phyloP scores from a whole-genome alignment of 2,888 invertebrate species.

The Epinotia demarniana region DNA sequence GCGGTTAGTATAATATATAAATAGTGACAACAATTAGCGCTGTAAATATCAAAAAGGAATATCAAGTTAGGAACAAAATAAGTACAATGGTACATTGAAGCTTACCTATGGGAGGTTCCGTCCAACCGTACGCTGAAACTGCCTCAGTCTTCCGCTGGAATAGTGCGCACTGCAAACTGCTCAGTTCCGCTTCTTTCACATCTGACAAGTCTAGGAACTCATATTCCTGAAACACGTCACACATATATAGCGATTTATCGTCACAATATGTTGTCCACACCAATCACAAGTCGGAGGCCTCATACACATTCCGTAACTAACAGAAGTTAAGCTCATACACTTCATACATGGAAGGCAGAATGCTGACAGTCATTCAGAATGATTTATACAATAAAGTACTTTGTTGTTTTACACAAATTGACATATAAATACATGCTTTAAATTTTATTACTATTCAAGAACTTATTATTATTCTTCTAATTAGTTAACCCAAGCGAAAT shows the following conservation, averaged over 20 bases:
- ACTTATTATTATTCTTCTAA: not conserved
- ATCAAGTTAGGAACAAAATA: too few relatives aligned
- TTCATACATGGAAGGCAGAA: constrained; percentile 32
- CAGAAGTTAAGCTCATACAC: constrained; percentile 37
- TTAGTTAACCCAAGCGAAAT: not conserved
- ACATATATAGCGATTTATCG: constrained; percentile 55
- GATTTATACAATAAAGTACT: constrained; percentile 1
- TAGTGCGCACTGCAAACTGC: constrained; percentile 86
- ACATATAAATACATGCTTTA: not conserved
- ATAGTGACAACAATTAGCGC: too few relatives aligned
- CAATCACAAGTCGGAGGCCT: constrained; percentile 21
- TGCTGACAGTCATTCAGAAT: constrained; percentile 23
- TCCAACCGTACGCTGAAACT: constrained; percentile 65
- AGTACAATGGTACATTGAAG: not conserved
- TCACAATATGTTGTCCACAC: constrained; percentile 36
- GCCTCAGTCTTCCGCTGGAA: constrained; percentile 70
- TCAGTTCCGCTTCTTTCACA: constrained; percentile 88
- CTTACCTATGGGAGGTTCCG: constrained; percentile 72
- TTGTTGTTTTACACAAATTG: not conserved
- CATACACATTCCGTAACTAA: constrained; percentile 43
- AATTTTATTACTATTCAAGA: not conserved
- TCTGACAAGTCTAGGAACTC: constrained; percentile 91
- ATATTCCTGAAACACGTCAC: constrained; percentile 84
- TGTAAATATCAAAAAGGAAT: too few relatives aligned
- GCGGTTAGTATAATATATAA: too few relatives aligned